Percentiles rank a stretch among this genome's conserved stretches.
Evolutionary conservation across 1,140 invertebrate species (phyloP).

Genomic region (Agrilus planipennis): DNA sequence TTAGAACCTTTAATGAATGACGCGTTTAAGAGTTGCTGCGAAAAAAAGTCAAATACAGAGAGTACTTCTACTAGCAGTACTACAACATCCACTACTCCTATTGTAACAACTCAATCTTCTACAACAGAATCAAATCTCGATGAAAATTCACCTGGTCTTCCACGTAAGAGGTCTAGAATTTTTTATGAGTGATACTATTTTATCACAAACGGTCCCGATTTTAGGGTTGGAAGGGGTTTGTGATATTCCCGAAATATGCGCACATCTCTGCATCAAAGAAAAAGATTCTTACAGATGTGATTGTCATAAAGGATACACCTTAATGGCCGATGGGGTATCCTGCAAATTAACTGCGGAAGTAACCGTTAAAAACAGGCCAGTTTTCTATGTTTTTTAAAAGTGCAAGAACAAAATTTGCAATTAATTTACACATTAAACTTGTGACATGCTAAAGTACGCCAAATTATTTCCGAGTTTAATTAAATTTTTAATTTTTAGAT

Average conservation of each 20-base stretch:
- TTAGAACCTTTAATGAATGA: conserved; percentile 20
- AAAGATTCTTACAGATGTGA: conserved; percentile 59
- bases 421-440: not conserved
- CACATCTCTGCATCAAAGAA: conserved; percentile 57
- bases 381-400: too few species aligned
- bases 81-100: conserved; percentile 13
- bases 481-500: conserved; percentile 30
- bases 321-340: conserved; percentile 45
- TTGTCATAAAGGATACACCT: conserved; percentile 51
- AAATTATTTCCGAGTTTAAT: not conserved
- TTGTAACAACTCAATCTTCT: conserved; percentile 7
- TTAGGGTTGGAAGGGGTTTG: conserved; percentile 47
- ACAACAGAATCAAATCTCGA: not conserved
- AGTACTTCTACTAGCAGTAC: conserved; percentile 14
- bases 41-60: conserved; percentile 11
- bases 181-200: not conserved
- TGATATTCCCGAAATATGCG: conserved; percentile 54
- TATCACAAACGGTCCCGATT: conserved; percentile 13
- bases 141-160: conserved; percentile 1
- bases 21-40: conserved; percentile 24
- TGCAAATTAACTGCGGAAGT: conserved; percentile 41
- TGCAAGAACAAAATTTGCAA: too few species aligned
- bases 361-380: not conserved
- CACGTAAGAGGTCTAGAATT: not conserved
- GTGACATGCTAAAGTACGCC: not conserved